phyloP scores from a whole-genome alignment of 2,797 vertebrate species.

The Chelmon rostratus region DNA sequence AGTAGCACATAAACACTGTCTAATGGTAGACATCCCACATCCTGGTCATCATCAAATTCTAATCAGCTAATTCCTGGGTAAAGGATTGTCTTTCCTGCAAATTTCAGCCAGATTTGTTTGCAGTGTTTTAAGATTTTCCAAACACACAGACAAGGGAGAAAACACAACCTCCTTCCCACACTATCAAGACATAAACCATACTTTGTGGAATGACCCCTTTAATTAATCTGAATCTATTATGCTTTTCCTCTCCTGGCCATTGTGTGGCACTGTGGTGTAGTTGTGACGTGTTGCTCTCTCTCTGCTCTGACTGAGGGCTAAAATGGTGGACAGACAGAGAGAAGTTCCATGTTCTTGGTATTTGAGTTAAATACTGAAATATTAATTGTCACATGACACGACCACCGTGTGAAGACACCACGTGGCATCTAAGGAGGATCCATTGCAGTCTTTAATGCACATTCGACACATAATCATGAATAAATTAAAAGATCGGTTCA shows the following conservation, averaged over 20 bases:
- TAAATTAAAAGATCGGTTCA: constrained; percentile 40
- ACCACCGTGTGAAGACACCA: constrained; percentile 30
- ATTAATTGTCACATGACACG: constrained; percentile 26
- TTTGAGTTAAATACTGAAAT: constrained; percentile 25
- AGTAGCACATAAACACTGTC: neutral
- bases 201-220: constrained; percentile 18
- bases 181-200: constrained; percentile 1
- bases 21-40: neutral
- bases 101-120: neutral
- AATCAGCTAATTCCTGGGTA: neutral
- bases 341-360: constrained; percentile 35
- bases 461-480: constrained; percentile 39
- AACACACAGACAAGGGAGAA: neutral
- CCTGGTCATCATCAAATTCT: constrained; percentile 11
- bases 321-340: constrained; percentile 61
- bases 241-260: constrained; percentile 78
- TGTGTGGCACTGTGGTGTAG: constrained; percentile 82
- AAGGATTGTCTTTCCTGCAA: neutral
- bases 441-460: constrained; percentile 42
- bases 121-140: neutral
- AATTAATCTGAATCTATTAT: constrained; percentile 37
- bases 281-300: constrained; percentile 49
- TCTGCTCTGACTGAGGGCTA: constrained; percentile 45
- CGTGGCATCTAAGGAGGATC: constrained; percentile 33
- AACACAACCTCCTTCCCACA: neutral